Base-by-base conservation (phyloP, 1,140 invertebrate species). In the Drosophila ananassae region DNA sequence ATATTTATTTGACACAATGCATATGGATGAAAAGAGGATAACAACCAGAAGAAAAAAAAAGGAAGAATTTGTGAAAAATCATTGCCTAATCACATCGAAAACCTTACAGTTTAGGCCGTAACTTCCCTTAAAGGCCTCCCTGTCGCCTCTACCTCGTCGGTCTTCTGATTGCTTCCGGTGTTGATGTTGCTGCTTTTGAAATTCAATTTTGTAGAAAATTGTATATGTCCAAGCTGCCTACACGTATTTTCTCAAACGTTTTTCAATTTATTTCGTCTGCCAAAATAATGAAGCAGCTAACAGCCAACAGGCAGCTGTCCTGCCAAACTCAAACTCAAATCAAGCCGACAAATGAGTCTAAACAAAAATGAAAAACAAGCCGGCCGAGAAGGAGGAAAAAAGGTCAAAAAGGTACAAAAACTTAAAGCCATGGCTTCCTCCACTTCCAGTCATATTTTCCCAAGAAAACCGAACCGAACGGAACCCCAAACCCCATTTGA, bases 401-500 rank as follows among this genome's bases (percentile, higher is more conserved):
- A 85, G 81, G 81, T 85, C 81, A 78, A 78, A 84, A 81, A 85
- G 69, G 82, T 85, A 85, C 61, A 79, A 74, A 77, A 85, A 80
- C 81, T 87, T 81, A 60, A 87, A 85, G 73, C 64, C 74, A 28
- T 53, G 52, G 63, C 55, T 28, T 48, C 28, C 24, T 17, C 25
- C 34, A 28, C 28, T 8, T 24, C 53, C 24, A 57, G 39, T 54
- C 52, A 13, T 28, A 44, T 44, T 44, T 21, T 17, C 41, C 41
- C n/a, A 44, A 9, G 9, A 10, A 10, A 37, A 4, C 34, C 34
- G 34, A 37, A 9, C 34, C 34, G 9, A 22, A 5, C 50, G 5
- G 25, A 25, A 6, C 32, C 54, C 48, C 34, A 25, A 37, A n/a
- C 13, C 21, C 39, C 37, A 25, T 13, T 32, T 28, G 41, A 30